Conservation (phyloP, 2,113 vertebrate genomes). For the Pyxicephalus adspersus region DNA sequence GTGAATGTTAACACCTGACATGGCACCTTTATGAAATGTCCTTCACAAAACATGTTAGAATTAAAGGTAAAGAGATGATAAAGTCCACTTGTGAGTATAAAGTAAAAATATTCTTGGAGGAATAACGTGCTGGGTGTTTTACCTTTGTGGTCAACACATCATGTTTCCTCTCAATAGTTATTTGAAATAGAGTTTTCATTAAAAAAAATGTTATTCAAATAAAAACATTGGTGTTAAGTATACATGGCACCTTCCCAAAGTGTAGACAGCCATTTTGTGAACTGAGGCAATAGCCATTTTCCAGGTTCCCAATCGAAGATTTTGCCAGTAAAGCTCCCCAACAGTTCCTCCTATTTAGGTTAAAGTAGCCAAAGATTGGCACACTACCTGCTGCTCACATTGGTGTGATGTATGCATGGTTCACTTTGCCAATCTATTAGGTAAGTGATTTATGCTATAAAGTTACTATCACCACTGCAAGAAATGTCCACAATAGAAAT, state of each 20-base stretch:
- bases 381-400: no score
- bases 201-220: conserved; percentile 20
- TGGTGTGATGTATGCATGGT: no score
- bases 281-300: neutral
- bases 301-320: neutral
- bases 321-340: no score
- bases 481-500: no score
- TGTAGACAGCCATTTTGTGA: neutral
- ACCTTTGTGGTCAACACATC: neutral
- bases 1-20: conserved; percentile 61
- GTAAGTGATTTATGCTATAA: no score
- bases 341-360: no score
- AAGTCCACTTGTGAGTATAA: conserved; percentile 29
- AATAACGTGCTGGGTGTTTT: neutral
- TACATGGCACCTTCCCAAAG: neutral
- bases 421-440: no score
- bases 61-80: conserved; percentile 15
- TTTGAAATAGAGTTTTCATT: conserved; percentile 22
- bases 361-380: no score
- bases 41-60: neutral
- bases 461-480: no score
- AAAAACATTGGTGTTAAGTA: conserved; percentile 20
- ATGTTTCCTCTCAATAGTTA: neutral
- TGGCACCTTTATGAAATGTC: neutral
- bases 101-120: conserved; percentile 6